Percentiles rank a stretch among this genome's conserved stretches.
phyloP scores from a whole-genome alignment of 2,797 vertebrate species.

The Karalla daura region DNA sequence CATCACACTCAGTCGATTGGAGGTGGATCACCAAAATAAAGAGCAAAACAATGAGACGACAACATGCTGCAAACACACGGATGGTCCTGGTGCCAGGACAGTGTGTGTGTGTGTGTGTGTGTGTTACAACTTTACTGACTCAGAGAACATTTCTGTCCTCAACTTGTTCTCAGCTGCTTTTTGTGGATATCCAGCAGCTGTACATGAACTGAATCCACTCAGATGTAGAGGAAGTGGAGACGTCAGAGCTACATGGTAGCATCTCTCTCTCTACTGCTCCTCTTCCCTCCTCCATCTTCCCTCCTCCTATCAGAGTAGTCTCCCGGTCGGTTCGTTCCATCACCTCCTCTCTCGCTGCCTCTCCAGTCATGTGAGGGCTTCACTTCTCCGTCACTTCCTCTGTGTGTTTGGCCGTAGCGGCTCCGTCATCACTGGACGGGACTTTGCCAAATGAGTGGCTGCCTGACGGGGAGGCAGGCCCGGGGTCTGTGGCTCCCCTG shows the following conservation, averaged over 20 bases:
- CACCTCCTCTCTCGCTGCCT: no score
- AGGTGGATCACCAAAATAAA: slow-evolving; percentile 18
- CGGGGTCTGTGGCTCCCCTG: slow-evolving; percentile 50
- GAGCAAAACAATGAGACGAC: background rate
- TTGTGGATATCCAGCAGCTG: no score
- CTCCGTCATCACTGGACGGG: slow-evolving; percentile 30
- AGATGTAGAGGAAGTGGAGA: no score
- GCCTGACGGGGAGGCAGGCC: slow-evolving; percentile 38
- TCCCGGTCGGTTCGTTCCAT: no score
- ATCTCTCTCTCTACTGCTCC: background rate
- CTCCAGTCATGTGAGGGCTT: no score
- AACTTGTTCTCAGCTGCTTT: background rate
- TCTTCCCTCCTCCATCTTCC: background rate
- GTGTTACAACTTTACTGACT: background rate
- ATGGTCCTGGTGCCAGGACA: background rate
- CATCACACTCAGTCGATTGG: slow-evolving; percentile 8
- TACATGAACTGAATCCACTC: no score
- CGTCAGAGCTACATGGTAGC: no score
- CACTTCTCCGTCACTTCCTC: slow-evolving; percentile 39
- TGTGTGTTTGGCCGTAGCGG: slow-evolving; percentile 13
- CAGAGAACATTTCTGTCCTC: background rate
- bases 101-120: background rate
- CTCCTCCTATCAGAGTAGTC: background rate
- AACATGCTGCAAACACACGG: background rate
- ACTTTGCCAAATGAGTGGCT: slow-evolving; percentile 62